Base-by-base conservation (phyloP, 2,888 invertebrate species). In the Auanema freiburgensis region DNA sequence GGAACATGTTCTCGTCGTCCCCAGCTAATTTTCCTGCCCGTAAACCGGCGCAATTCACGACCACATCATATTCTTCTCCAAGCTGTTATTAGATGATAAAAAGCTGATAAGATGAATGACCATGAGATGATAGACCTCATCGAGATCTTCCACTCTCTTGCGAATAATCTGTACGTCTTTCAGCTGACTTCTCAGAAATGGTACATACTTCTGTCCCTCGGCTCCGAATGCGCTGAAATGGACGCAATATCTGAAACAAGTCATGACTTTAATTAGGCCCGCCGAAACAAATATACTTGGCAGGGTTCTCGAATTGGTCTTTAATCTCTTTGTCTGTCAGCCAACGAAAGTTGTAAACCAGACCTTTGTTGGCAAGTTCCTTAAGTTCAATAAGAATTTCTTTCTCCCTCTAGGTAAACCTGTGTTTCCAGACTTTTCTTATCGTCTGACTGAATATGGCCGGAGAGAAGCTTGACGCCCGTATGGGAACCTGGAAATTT, bases 1-100 rank as follows among this genome's bases (percentile, higher is more conserved):
- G 77, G 41, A 59, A 59, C 60, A 74, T 63, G 11, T 74, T 69
- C 1, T 76, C 66, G 50, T 72, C 76, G 70, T 87, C 86, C 18
- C 80, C 74, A 0, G 84, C 69, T 43, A 87, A 74, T 2, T 83
- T 67, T 40, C 74, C 76, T 24, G 84, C 84, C 12, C 83, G 73
- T 46, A 86, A 66, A 10, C 86, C 86, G 16, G 83, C 79, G 67
- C 86, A 86, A 76, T 86, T 86, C n/a, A 86, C 83, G 21, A 86
- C 83, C 1, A 86, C 76, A 67, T 85, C 84, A 72, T 78, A 86
- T 25, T 70, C 66, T 49, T 79, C 83, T 3, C 71, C 74, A 14
- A 74, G 25, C 57, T 71, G 57, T 40, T 58, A 65, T 21, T 16
- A n/a, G 14, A 33, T 8, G 8, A 33, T 5, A 33, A 33, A 33